Evolutionary conservation across 1,140 invertebrate species (phyloP), one percentile per base, ranked within the genome.

Genomic region (Tetramorium simillimum): DNA sequence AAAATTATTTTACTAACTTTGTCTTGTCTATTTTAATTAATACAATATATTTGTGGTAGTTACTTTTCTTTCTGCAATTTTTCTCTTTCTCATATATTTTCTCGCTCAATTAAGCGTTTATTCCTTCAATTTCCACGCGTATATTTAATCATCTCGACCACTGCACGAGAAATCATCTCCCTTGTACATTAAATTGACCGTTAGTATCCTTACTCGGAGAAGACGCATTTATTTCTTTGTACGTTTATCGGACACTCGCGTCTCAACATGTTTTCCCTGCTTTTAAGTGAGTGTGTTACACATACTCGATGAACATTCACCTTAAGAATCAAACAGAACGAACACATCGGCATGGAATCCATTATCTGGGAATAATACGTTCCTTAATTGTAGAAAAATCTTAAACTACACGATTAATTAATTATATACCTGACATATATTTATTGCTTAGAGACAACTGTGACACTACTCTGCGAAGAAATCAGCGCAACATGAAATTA

Each of bases 81-180:
- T 33, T 53, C 12, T 86, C 18, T 72, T 70, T 78, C 7, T 69
- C 21, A 16, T 28, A 6, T 43, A 5, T 4, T 67, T 10, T 21
- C 18, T 78, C 40, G 37, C 63, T 56, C 24, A 46, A 75, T 14
- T 76, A 3, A 37, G 12, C 56, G 14, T 69, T 5, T 33, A 33
- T 33, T 67, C 40, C 28, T 60, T 6, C 18, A 14, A 28, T 10
- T 18, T 63, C 18, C 12, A 63, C 53, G 33, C 9, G 24, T 33
- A 56, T 2, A 73, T 58, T 69, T 65, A 87, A 86, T 86, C 24
- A 6, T 85, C 51, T 85, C 46, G 16, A 75, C 3, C 14, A 56
- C 18, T 14, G 67, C 53, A 65, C 60, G 49, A 70, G 21, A 69
- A 69, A 7, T 7, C 33, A 33, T 70, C 46, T 85, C 24, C 46